A percentile compares a stretch with the other conserved stretches of the same genome.
Evolutionary conservation across 2,797 vertebrate species (phyloP).

Genomic region (Anguilla pacifica): DNA sequence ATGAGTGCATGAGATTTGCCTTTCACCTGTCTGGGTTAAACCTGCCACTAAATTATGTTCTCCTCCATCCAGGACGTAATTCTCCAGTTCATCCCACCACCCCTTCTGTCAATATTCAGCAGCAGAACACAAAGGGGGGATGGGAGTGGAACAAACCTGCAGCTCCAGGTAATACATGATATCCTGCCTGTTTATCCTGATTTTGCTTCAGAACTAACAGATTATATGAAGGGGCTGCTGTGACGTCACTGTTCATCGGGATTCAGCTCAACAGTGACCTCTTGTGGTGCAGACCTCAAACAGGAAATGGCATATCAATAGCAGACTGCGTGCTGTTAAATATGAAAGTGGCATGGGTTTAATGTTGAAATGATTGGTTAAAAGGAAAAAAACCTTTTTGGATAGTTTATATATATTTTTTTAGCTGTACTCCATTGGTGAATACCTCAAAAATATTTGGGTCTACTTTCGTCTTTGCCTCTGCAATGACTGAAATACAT

Average conservation of each 20-base stretch:
- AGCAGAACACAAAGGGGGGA: conserved; percentile 83
- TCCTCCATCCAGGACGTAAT: conserved; percentile 64
- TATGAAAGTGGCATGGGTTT: neutral
- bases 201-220: neutral
- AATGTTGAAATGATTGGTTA: neutral
- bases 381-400: neutral
- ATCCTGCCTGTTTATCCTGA: neutral
- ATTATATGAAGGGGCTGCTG: neutral
- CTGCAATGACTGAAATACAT: neutral
- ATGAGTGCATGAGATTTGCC: conserved; percentile 26
- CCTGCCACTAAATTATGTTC: conserved; percentile 41
- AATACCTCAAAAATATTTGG: neutral
- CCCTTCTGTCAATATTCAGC: conserved; percentile 90
- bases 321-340: neutral
- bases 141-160: conserved; percentile 93
- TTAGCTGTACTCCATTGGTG: neutral
- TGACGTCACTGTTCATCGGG: neutral
- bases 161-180: conserved; percentile 63
- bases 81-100: conserved; percentile 80
- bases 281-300: neutral
- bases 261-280: conserved; percentile 2
- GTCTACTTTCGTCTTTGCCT: neutral
- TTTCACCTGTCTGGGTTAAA: conserved; percentile 32
- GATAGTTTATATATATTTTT: neutral
- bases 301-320: neutral